Conservation (phyloP, 2,113 vertebrate species). For the Aramus guarauna region DNA sequence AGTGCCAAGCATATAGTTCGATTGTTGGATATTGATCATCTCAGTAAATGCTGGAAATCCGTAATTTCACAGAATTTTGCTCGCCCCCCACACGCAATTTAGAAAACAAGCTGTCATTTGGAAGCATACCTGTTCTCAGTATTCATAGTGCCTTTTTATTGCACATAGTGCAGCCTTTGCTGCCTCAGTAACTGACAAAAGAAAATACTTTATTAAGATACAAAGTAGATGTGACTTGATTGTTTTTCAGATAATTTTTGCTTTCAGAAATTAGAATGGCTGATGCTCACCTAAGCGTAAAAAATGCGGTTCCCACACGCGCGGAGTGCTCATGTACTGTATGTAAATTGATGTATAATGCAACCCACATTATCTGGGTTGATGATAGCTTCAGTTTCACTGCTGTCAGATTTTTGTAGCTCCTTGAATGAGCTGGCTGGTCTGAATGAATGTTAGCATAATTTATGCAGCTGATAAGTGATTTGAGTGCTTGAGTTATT, state of each 20-base stretch:
- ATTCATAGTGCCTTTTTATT: neutral
- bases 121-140: neutral
- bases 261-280: constrained; percentile 76
- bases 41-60: neutral
- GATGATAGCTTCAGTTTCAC: constrained; percentile 67
- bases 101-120: neutral
- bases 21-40: neutral
- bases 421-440: constrained; percentile 72
- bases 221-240: constrained; percentile 19
- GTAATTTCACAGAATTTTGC: neutral
- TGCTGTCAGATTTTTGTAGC: constrained; percentile 74
- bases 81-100: neutral
- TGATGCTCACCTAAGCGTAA: constrained; percentile 67
- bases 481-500: constrained; percentile 78
- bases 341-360: constrained; percentile 81
- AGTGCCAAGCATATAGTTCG: neutral
- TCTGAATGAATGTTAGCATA: constrained; percentile 71
- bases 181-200: neutral
- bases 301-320: constrained; percentile 3
- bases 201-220: neutral
- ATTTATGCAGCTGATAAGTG: constrained; percentile 80
- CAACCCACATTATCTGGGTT: constrained; percentile 56
- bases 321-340: neutral
- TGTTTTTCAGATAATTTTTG: constrained; percentile 51
- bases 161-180: neutral